These are phyloP conservation scores for Globia sparganii DNA, from an alignment of 2,888 invertebrate genomes.

Conservation along the genomic window DNA sequence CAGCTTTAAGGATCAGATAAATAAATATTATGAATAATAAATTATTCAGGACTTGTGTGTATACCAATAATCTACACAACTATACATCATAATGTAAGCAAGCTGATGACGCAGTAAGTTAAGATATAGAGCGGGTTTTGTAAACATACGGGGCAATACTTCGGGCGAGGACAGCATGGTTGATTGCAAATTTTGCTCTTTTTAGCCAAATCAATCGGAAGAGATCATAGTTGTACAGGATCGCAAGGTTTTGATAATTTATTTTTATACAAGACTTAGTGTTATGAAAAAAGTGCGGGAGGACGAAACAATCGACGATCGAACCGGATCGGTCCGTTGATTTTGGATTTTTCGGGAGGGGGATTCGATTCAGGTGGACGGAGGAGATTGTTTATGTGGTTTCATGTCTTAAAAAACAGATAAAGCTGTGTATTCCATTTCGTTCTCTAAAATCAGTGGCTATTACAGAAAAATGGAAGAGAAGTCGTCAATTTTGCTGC, in stretches of 20 bases:
- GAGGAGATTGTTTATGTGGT: neutral
- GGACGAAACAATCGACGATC: no score
- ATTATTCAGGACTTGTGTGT: slow-evolving; percentile 17
- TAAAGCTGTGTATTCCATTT: neutral
- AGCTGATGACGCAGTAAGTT: slow-evolving; percentile 73
- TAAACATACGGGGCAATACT: slow-evolving; percentile 58
- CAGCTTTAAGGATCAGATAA: neutral
- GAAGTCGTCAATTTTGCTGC: neutral
- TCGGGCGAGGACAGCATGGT: no score
- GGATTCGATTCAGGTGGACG: no score
- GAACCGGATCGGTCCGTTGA: no score
- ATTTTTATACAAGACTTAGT: neutral
- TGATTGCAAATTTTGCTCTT: neutral
- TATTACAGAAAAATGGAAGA: neutral
- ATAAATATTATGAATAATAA: slow-evolving; percentile 32
- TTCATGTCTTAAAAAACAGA: no score
- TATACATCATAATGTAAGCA: slow-evolving; percentile 47
- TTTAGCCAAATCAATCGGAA: neutral
- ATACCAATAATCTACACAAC: slow-evolving; percentile 23
- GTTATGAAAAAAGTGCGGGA: neutral
- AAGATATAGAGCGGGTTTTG: slow-evolving; percentile 65
- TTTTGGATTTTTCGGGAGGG: no score
- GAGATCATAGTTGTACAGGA: neutral
- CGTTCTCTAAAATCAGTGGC: neutral
- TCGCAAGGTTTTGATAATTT: neutral